Evolutionary conservation across 2,113 vertebrate genomes (phyloP).

Genomic region (Spilogale gracilis): DNA sequence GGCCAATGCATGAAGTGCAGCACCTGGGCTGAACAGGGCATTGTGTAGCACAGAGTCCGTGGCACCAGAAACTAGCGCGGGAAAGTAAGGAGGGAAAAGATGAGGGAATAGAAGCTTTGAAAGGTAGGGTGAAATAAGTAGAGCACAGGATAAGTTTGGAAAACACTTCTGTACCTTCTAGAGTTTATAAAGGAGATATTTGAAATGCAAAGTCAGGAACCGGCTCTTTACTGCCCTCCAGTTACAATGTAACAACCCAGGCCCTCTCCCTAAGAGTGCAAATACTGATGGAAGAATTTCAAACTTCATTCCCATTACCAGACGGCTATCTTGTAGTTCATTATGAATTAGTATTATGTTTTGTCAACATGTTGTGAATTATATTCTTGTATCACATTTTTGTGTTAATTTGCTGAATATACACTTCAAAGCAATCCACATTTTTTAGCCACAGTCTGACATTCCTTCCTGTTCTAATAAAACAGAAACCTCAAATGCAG

Average conservation of each 20-base stretch:
- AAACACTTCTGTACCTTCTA: not conserved
- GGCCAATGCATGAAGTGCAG: rapidly evolving
- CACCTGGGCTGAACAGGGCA: not conserved
- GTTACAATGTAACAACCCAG: not conserved
- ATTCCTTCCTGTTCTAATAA: not conserved
- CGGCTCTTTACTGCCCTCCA: not conserved
- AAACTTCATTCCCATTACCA: not conserved
- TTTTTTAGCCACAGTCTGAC: not conserved
- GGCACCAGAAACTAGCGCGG: not conserved
- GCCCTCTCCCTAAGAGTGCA: not conserved
- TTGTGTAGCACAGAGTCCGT: not conserved
- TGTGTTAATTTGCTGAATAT: not conserved
- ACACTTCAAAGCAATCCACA: not conserved
- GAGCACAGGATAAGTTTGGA: not conserved
- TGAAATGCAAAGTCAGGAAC: not conserved
- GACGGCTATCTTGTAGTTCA: not conserved
- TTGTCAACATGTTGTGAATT: not conserved
- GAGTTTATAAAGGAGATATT: not conserved
- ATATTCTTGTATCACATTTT: not conserved
- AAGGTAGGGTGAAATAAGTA: not conserved
- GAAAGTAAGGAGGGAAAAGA: not conserved
- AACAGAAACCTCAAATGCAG: not conserved
- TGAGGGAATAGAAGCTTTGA: not conserved
- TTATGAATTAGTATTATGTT: not conserved
- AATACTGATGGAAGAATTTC: not conserved